Conservation (phyloP, 1,140 invertebrate genomes). For the Eurosta solidaginis region DNA sequence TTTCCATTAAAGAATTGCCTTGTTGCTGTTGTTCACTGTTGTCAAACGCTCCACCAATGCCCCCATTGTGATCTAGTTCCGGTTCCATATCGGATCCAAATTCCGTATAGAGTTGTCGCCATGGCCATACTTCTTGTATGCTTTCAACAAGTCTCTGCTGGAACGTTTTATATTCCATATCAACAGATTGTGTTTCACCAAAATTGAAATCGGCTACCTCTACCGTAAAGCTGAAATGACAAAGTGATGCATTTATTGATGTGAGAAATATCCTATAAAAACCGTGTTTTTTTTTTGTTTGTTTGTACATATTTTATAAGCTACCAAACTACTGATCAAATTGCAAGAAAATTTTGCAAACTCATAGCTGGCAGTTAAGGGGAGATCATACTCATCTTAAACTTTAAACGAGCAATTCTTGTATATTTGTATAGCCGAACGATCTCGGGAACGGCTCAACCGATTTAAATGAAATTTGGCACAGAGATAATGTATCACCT, state of each 20-base stretch:
- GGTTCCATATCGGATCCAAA: constrained; percentile 51
- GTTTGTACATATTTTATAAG: too few relatives aligned
- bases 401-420: too few relatives aligned
- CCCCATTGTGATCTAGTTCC: constrained; percentile 34
- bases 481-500: too few relatives aligned
- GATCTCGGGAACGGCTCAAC: too few relatives aligned
- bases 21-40: not conserved
- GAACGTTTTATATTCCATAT: constrained; percentile 86
- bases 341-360: not conserved
- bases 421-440: too few relatives aligned
- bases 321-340: not conserved
- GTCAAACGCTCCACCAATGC: constrained; percentile 31
- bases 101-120: constrained; percentile 46
- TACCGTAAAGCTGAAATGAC: constrained; percentile 69
- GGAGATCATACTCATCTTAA: too few relatives aligned
- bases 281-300: too few relatives aligned
- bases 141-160: constrained; percentile 77
- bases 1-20: not conserved
- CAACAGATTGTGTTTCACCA: constrained; percentile 70
- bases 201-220: constrained; percentile 90
- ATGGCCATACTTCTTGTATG: constrained; percentile 62
- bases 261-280: not conserved
- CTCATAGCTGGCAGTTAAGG: too few relatives aligned
- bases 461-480: too few relatives aligned
- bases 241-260: constrained; percentile 37